Evolutionary conservation across 1,140 invertebrate genomes (phyloP).

Genomic region (Maniola jurtina): DNA sequence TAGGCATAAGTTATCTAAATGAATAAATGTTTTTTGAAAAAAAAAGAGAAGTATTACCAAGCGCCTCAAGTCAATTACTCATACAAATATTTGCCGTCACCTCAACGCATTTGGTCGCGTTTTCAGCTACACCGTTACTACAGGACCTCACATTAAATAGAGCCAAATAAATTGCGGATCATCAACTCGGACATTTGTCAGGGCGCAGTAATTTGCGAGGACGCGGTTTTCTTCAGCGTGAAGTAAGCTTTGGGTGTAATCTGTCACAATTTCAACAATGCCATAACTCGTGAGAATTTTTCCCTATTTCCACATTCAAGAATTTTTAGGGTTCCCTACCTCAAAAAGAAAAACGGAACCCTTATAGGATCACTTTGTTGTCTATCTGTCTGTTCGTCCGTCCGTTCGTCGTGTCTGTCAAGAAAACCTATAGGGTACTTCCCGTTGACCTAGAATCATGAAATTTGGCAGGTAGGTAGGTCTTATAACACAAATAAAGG

Average conservation of each 20-base stretch:
- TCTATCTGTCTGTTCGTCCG: too few relatives aligned
- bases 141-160: conserved; percentile 8
- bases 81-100: background rate
- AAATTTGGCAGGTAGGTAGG: too few relatives aligned
- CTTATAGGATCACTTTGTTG: too few relatives aligned
- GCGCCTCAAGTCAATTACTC: background rate
- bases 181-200: conserved; percentile 10
- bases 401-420: too few relatives aligned
- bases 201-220: conserved; percentile 2
- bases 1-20: too few relatives aligned
- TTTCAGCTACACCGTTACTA: background rate
- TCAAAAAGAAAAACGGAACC: too few relatives aligned
- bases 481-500: too few relatives aligned
- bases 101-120: background rate
- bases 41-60: too few relatives aligned
- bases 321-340: too few relatives aligned
- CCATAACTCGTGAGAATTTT: background rate
- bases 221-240: background rate
- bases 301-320: background rate
- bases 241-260: conserved; percentile 5
- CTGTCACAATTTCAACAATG: conserved; percentile 7
- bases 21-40: too few relatives aligned
- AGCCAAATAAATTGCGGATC: conserved; percentile 5
- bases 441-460: too few relatives aligned
- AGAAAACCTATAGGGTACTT: too few relatives aligned